These are phyloP conservation scores for Capitella teleta DNA, from an alignment of 1,140 invertebrate genomes.

Conservation along the genomic window DNA sequence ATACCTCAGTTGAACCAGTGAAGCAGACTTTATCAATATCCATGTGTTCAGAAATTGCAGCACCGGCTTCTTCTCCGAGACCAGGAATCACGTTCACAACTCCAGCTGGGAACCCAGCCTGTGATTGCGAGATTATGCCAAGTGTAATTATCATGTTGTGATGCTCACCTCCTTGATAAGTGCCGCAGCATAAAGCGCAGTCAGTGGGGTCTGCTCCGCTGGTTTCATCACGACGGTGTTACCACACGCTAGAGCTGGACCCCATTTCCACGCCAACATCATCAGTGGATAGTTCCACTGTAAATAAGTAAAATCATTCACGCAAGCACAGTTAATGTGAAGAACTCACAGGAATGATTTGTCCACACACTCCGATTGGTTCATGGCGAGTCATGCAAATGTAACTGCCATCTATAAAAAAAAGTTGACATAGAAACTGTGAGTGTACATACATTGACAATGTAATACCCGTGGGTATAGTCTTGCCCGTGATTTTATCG, in stretches of 20 bases:
- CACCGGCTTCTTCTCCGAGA: slow-evolving; percentile 64
- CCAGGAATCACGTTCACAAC: slow-evolving; percentile 80
- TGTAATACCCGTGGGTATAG: slow-evolving; percentile 71
- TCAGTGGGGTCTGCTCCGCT: slow-evolving; percentile 86
- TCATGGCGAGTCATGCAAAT: slow-evolving; percentile 87
- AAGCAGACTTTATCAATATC: slow-evolving; percentile 78
- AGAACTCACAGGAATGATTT: slow-evolving; percentile 69
- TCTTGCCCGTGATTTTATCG: slow-evolving; percentile 82
- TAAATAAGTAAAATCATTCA: slow-evolving; percentile 4
- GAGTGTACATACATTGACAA: too few relatives aligned
- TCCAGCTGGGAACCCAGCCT: slow-evolving; percentile 73
- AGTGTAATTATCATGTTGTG: not conserved
- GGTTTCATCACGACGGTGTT: slow-evolving; percentile 83
- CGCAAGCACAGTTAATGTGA: not conserved
- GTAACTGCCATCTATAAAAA: slow-evolving; percentile 64
- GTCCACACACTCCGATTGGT: slow-evolving; percentile 92
- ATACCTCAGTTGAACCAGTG: slow-evolving; percentile 77
- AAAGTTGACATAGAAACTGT: too few relatives aligned
- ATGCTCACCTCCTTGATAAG: slow-evolving; percentile 57
- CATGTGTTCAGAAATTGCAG: slow-evolving; percentile 61
- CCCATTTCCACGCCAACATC: slow-evolving; percentile 94
- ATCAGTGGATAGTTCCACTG: slow-evolving; percentile 90
- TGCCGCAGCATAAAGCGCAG: slow-evolving; percentile 65
- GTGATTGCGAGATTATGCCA: not conserved
- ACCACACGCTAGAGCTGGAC: slow-evolving; percentile 72